Conservation (phyloP, 1,140 invertebrate species). For the Camponotus floridanus region DNA sequence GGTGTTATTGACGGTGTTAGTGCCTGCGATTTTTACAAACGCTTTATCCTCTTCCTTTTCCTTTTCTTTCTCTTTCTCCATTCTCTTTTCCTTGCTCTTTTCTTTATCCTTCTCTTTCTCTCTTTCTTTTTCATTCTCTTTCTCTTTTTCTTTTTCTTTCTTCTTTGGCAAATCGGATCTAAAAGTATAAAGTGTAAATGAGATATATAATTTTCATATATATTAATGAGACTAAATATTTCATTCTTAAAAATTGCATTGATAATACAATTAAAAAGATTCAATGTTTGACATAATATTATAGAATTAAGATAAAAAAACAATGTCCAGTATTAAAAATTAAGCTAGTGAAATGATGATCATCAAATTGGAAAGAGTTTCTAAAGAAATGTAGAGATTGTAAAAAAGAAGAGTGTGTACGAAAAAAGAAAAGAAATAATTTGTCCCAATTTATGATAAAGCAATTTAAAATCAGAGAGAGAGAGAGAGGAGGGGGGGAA, state of each 20-base stretch:
- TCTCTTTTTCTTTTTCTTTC: slow-evolving; percentile 1
- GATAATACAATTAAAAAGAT: background rate
- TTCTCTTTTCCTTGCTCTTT: background rate
- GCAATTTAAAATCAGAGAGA: too few relatives aligned
- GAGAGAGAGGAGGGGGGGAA: too few relatives aligned
- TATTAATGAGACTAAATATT: slow-evolving; percentile 18
- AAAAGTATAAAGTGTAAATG: background rate
- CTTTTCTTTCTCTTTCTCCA: background rate
- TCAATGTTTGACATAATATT: too few relatives aligned
- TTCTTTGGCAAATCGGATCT: slow-evolving; percentile 57
- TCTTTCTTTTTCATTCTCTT: slow-evolving; percentile 14
- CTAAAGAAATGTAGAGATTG: too few relatives aligned
- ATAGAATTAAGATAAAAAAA: too few relatives aligned
- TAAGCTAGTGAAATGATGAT: too few relatives aligned
- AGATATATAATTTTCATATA: background rate
- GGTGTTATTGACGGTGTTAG: slow-evolving; percentile 70
- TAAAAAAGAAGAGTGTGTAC: too few relatives aligned
- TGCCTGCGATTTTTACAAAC: slow-evolving; percentile 34
- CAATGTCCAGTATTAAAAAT: too few relatives aligned
- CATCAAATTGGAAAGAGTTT: too few relatives aligned
- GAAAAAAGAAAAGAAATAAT: too few relatives aligned
- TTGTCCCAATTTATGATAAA: too few relatives aligned
- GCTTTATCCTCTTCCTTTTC: slow-evolving; percentile 69
- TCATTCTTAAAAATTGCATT: slow-evolving; percentile 10
- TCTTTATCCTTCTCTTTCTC: background rate